Base-by-base conservation (phyloP, 2,113 vertebrate genomes). In the Toxotes jaculatrix region DNA sequence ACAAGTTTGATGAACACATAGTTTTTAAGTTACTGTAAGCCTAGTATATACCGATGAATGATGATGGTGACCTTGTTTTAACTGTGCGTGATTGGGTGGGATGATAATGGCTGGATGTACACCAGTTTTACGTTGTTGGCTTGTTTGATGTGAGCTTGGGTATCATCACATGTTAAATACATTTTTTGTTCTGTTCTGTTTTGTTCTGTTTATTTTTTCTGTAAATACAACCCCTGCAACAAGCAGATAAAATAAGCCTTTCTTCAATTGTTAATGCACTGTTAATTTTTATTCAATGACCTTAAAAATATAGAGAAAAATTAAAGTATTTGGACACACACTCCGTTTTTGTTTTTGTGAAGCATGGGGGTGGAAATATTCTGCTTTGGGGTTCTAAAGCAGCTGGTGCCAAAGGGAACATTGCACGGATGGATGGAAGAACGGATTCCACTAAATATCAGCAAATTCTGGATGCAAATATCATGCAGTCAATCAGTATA, bases 401-500 rank as follows among this genome's bases (percentile, higher is more conserved):
- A 68, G 66, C 7, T 21, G 17, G 51, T 66, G 63, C n/a, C 7
- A 31, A 17, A 1, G 42, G 17, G 40, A 51, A 36, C n/a, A 27
- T 62, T 36, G 56, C 56, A 43, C 38, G 19, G 42, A 49, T 49
- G 19, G 42, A 43, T 31, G 40, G 9, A 45, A 51, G 19, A 17
- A 49, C 5, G 3, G 40, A 61, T 60, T 74, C 4, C 42, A n/a
- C 43, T 23, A 36, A 49, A 74, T 51, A 45, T 45, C 11, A 14
- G 5, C 27, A 45, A 4, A 13, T 45, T 60, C 40, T 60, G 68
- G 23, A 32, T 32, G 32, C 32, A 62, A 17, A 62, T 27, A 36
- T 51, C 40, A n/a, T 45, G 40, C 17, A 73, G 51, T 60, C 27
- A 45, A 42, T 73, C 23, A n/a, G 47, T 59, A 57, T 45, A 45